Evolutionary conservation across 2,888 invertebrate species (phyloP), one percentile per base, ranked within the genome.

Genomic region (Drosophila pseudotakahashii): DNA sequence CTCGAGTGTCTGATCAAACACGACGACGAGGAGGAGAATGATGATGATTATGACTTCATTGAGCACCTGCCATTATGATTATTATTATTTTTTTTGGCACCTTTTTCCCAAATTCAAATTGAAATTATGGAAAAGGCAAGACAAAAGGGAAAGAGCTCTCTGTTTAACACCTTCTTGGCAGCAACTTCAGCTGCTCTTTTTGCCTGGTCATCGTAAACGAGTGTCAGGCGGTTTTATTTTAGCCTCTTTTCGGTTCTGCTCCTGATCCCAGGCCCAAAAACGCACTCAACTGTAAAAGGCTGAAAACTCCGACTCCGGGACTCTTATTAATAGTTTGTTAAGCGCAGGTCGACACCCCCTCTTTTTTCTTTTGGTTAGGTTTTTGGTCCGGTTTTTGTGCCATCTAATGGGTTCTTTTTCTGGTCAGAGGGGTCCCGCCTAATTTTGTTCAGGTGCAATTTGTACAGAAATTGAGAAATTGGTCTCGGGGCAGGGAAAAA

Each of bases 401-500:
- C 84, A 76, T 83, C 83, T 84, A 84, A 84, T 84, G 78, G 66
- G 66, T 39, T 64, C 60, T 42, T 10, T 37, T 61, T 66, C 19
- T 34, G 36, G 75, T 67, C 66, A 58, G 72, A 58, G 72, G 50
- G 34, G 75, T 50, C 66, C 63, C 63, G 55, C 88, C 89, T 89
- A 89, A 89, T 89, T 89, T 88, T 82, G 82, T 88, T 90, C 90
- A 90, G 90, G 90, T 90, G 90, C 90, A 90, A 90, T 90, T 90
- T 90, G 90, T 88, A 51, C 44, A 52, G 41, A 47, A 55, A 71
- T 44, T 52, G 39, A 55, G 57, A 62, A 69, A 48, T 67, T 57
- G 53, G 58, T 9, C 19, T 30, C 30, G 7, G 30, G 30, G 30
- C 30, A 57, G 47, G 50, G 23, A 50, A 45, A 68, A 48, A 62